A percentile compares a stretch with the other conserved stretches of the same genome.
These are phyloP conservation scores for Nesometra sesokonis DNA, from an alignment of 35 echinoderm and acorn worm genomes.

Conservation along the genomic window DNA sequence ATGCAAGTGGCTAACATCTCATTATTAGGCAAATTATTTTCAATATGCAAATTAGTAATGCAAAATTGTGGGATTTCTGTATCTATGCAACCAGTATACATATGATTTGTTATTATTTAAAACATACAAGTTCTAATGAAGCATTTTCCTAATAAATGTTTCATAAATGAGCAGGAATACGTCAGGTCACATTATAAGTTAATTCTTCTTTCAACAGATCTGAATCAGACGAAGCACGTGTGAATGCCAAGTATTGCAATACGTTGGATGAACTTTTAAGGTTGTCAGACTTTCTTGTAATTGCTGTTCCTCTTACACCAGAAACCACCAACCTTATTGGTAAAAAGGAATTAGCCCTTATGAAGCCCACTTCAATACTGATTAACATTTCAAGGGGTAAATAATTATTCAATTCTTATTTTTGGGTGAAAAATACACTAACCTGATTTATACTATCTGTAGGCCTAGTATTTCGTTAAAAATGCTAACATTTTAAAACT, in stretches of 20 bases:
- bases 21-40: too few species aligned
- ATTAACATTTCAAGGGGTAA: slow-evolving; percentile 61
- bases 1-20: too few species aligned
- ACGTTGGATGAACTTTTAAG: slow-evolving; percentile 39
- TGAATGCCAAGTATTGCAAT: slow-evolving; percentile 27
- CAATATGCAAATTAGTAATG: too few species aligned
- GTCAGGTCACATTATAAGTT: too few species aligned
- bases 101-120: too few species aligned
- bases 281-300: slow-evolving; percentile 34
- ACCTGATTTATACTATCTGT: neutral
- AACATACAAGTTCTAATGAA: too few species aligned
- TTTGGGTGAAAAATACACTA: too few species aligned
- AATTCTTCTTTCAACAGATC: neutral
- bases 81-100: too few species aligned
- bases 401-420: neutral
- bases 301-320: slow-evolving; percentile 20
- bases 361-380: slow-evolving; percentile 50
- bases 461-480: neutral
- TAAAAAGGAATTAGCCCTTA: slow-evolving; percentile 23
- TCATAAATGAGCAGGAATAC: too few species aligned
- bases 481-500: neutral
- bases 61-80: too few species aligned
- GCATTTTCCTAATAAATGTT: too few species aligned
- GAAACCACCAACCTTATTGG: slow-evolving; percentile 23
- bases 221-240: neutral